Evolutionary conservation across 1,140 invertebrate species (phyloP).

Genomic region (Brachionus asplanchnoidis): DNA sequence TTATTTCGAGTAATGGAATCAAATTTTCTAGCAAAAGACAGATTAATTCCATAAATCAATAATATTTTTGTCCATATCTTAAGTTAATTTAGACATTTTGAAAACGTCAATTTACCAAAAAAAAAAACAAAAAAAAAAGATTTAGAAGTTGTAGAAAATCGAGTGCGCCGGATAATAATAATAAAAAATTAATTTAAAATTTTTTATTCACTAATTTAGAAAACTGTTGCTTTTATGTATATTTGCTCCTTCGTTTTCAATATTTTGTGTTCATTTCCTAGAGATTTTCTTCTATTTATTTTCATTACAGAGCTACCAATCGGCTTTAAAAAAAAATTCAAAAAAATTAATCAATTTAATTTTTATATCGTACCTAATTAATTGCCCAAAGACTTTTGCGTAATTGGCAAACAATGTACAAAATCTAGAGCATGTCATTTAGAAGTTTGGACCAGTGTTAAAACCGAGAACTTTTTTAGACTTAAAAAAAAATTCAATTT

Average conservation of each 20-base stretch:
- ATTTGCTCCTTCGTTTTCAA: constrained; percentile 15
- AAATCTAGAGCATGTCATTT: not conserved
- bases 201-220: constrained; percentile 35
- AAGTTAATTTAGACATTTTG: not conserved
- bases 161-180: constrained; percentile 24
- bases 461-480: too few relatives aligned
- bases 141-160: not conserved
- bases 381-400: not conserved
- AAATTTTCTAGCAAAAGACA: not conserved
- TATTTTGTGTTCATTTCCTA: constrained; percentile 25
- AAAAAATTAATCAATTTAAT: not conserved
- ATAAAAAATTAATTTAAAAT: constrained; percentile 35
- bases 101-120: not conserved
- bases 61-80: not conserved
- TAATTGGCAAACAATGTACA: not conserved
- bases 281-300: constrained; percentile 3
- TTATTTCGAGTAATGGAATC: not conserved
- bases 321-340: not conserved
- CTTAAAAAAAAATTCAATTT: too few relatives aligned
- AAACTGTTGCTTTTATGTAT: constrained; percentile 20
- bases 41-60: not conserved
- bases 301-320: not conserved
- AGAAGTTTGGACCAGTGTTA: too few relatives aligned
- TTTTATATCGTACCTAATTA: not conserved
- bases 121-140: not conserved